Evolutionary conservation across 2,797 vertebrate genomes (phyloP), one percentile per base, ranked within the genome.

Genomic region (Fistularia commersonii): DNA sequence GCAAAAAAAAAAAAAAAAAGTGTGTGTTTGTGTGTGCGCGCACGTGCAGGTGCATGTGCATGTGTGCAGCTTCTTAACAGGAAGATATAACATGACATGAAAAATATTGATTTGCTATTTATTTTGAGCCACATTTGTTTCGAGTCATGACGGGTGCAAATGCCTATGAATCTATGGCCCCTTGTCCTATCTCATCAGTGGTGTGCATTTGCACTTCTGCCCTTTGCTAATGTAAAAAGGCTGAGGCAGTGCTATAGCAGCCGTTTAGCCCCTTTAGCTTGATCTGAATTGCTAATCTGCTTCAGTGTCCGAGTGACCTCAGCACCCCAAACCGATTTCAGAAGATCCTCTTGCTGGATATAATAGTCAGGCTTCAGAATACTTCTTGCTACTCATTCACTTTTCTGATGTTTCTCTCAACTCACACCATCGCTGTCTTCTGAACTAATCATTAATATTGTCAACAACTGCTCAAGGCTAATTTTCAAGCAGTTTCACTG

Each of bases 231-330:
- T 85, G 76, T 72, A 84, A 87, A 88, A 86, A 84, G 80, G 83
- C 75, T 73, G 51, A 72, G 76, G 69, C 74, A 80, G 70, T 67
- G 69, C 72, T 53, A 76, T 74, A 75, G 66, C 66, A 82, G 82
- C 76, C 74, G 80, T 87, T 88, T 82, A 86, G 84, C 71, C 77
- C 79, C 72, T 87, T 87, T 81, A 76, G 81, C 66, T 64, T 69
- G 74, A 84, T 89, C 81, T 87, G 83, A 86, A 88, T 87, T 83
- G 79, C 87, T 86, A 85, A 89, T 89, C 73, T 71, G 45, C 74
- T 78, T 80, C 79, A 69, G 64, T 74, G 77, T 84, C 85, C 52
- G 35, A 71, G 57, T 88, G 87, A 90, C 88, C 88, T 89, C 79
- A 78, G 72, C 81, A 77, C 80, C 74, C 66, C 72, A 76, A 76